phyloP scores from a whole-genome alignment of 2,888 invertebrate genomes.

The Nemotelus pantherinus region DNA sequence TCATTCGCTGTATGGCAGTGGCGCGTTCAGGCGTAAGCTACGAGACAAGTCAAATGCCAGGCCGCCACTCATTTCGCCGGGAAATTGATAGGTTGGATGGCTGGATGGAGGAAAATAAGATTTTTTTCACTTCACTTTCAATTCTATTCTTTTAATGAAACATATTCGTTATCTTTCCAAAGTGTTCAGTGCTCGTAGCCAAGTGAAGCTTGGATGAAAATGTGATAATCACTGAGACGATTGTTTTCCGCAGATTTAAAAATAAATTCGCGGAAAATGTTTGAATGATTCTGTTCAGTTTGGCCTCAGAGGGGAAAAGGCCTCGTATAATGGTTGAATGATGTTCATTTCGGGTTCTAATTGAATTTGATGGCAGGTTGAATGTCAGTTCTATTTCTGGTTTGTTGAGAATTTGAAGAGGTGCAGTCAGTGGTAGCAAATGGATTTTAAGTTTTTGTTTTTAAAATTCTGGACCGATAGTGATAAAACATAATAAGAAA shows the following conservation, averaged over 20 bases:
- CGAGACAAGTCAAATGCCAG: not conserved
- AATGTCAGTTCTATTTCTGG: slow-evolving; percentile 39
- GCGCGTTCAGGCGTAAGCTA: not conserved
- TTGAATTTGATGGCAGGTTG: slow-evolving; percentile 42
- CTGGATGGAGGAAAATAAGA: not conserved
- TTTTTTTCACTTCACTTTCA: slow-evolving; percentile 3
- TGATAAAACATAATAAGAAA: too few relatives aligned
- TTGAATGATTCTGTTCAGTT: not conserved
- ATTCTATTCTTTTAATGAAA: slow-evolving; percentile 5
- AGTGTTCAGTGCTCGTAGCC: not conserved
- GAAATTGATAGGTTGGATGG: slow-evolving; percentile 28
- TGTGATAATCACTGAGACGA: not conserved
- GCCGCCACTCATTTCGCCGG: not conserved
- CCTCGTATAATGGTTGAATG: slow-evolving; percentile 23
- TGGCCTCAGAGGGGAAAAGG: not conserved
- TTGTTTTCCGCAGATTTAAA: not conserved
- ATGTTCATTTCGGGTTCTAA: slow-evolving; percentile 34
- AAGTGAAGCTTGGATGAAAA: not conserved
- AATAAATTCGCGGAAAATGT: not conserved
- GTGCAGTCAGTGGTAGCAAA: too few relatives aligned
- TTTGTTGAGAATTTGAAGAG: too few relatives aligned
- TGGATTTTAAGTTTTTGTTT: too few relatives aligned
- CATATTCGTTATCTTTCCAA: too few relatives aligned
- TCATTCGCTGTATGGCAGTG: slow-evolving; percentile 42
- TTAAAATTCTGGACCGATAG: too few relatives aligned